Conservation (phyloP, 2,888 invertebrate species). For the Adela reaumurella region DNA sequence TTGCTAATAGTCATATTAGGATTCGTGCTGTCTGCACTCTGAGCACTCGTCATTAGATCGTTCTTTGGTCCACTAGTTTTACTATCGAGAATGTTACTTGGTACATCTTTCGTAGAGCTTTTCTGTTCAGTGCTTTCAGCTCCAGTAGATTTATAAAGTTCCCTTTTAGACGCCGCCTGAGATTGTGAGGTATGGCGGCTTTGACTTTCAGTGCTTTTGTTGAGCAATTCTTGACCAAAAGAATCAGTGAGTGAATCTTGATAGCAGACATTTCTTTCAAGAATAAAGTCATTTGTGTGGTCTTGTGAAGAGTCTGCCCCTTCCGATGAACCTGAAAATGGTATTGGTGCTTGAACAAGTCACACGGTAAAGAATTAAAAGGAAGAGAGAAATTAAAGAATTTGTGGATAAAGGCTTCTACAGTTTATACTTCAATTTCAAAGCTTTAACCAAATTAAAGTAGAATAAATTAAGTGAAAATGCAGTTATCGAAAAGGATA, state of each 20-base stretch:
- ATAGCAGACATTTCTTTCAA: slow-evolving; percentile 48
- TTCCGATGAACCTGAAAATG: slow-evolving; percentile 41
- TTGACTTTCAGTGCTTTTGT: slow-evolving; percentile 38
- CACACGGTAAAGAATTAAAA: no score
- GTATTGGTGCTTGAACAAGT: no score
- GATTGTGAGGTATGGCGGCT: slow-evolving; percentile 17
- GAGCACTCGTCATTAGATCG: slow-evolving; percentile 30
- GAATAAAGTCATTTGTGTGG: slow-evolving; percentile 42
- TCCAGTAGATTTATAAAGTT: slow-evolving; percentile 26
- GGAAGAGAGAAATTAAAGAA: neutral
- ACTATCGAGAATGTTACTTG: slow-evolving; percentile 37
- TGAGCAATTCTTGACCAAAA: slow-evolving; percentile 36
- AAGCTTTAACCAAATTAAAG: slow-evolving; percentile 1
- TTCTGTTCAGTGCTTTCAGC: slow-evolving; percentile 35
- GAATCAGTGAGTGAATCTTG: slow-evolving; percentile 49
- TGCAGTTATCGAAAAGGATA: no score
- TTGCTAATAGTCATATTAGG: slow-evolving; percentile 43
- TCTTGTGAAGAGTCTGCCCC: slow-evolving; percentile 38
- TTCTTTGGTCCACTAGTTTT: slow-evolving; percentile 23
- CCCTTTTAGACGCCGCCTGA: slow-evolving; percentile 25
- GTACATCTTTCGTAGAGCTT: slow-evolving; percentile 34
- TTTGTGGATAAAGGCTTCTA: no score
- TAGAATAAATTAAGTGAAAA: no score
- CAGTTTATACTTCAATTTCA: neutral
- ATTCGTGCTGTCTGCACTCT: slow-evolving; percentile 39